These are phyloP conservation scores for Polydrusus tereticollis DNA, from an alignment of 2,888 invertebrate genomes.

Conservation along the genomic window DNA sequence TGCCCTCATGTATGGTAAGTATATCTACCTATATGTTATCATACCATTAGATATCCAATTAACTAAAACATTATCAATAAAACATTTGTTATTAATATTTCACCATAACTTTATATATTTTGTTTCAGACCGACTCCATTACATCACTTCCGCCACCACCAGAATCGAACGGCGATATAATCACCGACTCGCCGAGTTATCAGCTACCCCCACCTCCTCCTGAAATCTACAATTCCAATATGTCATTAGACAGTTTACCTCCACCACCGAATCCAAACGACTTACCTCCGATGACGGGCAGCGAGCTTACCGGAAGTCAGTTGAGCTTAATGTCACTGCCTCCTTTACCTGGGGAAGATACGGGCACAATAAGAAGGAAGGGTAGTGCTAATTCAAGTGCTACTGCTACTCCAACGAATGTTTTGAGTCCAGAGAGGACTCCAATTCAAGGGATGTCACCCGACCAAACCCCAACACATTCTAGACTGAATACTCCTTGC, in stretches of 20 bases:
- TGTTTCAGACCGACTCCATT: conserved; percentile 70
- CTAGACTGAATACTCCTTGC: conserved; percentile 63
- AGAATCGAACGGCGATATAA: conserved; percentile 68
- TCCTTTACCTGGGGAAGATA: conserved; percentile 75
- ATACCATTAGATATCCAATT: background rate
- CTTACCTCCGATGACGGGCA: conserved; percentile 68
- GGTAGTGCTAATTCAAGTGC: conserved; percentile 53
- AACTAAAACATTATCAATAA: background rate
- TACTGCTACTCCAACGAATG: conserved; percentile 67
- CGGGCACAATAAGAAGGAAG: conserved; percentile 66
- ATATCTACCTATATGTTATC: background rate
- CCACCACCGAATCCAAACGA: conserved; percentile 80
- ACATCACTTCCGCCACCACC: conserved; percentile 69
- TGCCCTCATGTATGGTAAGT: conserved; percentile 66
- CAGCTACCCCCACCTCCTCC: conserved; percentile 81
- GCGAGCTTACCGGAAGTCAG: conserved; percentile 78
- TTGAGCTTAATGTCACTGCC: conserved; percentile 79
- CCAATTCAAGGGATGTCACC: conserved; percentile 63
- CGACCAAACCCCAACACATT: conserved; percentile 67
- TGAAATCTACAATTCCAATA: conserved; percentile 81
- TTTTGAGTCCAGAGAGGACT: conserved; percentile 64
- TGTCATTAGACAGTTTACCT: conserved; percentile 84
- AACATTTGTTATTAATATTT: background rate
- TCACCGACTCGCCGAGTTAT: conserved; percentile 67
- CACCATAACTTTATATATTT: conserved; percentile 13